Base-by-base conservation (phyloP, 53 echinoderm and acorn worm species). In the Henricia sp. region DNA sequence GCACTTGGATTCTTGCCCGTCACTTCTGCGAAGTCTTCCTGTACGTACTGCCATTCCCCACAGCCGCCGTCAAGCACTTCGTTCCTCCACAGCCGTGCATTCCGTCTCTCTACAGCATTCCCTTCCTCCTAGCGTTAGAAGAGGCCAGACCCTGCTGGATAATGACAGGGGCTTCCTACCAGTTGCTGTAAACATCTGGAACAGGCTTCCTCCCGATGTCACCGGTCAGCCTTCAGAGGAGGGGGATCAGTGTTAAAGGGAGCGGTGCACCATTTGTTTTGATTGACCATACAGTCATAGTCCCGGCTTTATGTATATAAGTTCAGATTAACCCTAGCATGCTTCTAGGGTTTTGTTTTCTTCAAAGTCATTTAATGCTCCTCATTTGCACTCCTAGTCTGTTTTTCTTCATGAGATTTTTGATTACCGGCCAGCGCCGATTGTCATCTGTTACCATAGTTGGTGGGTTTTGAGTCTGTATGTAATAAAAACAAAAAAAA, bases 151-250 rank as follows among this genome's bases (percentile, higher is more conserved):
- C 23, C 19, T 51, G 54, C 54, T 72, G 51, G 73, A 72, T 39
- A 29, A 52, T 51, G 73, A 52, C 73, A 72, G 73, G 73, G 52
- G 73, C 21, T 72, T 52, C 37, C 37, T 72, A 51, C 52, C 51
- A 68, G 68, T 38, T 9, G 21, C 41, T 37, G 68, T 68, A 5
- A 68, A 37, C 40, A 68, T 4, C 41, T 37, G 68, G 68, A 62
- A 29, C 32, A 62, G 27, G 62, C 62, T 37, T 68, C 38, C 64
- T 27, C 56, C 21, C 1, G 24, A 24, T 56, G 56, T 56, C 56
- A 16, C 9, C n/a, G 56, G 25, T 9, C 56, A 56, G 20, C 20
- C 56, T 56, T 56, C 56, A 56, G 56, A 56, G 56, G 56, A 56
- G 24, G 56, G 56, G 56, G 24, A 24, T 56, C 25, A 9, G 3